Conservation (phyloP, 2,113 vertebrate species). For the Garra rufa region DNA sequence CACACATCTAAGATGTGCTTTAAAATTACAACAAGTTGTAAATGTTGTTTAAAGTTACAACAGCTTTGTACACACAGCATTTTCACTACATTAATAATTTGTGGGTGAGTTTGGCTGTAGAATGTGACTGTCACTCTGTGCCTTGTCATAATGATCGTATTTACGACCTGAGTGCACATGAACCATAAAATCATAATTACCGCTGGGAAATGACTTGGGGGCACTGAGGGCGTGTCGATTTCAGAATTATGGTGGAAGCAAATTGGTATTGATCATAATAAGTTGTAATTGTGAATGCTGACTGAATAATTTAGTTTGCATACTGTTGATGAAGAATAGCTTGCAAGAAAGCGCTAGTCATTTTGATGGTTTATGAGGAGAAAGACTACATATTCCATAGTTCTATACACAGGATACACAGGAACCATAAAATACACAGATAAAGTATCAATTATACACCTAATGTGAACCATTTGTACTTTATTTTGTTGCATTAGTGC, state of each 20-base stretch:
- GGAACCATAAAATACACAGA: not conserved
- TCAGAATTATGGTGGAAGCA: not conserved
- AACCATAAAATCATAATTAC: conserved; percentile 13
- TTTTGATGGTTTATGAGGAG: not conserved
- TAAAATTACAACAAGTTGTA: not conserved
- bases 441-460: not conserved
- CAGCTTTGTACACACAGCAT: not conserved
- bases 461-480: not conserved
- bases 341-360: not conserved
- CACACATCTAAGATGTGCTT: not conserved
- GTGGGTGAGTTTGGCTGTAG: not conserved
- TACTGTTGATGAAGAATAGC: not conserved
- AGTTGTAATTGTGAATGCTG: not conserved
- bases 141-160: not conserved
- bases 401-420: not conserved
- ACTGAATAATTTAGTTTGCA: not conserved
- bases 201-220: not conserved
- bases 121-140: not conserved
- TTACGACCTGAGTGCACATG: not conserved
- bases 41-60: not conserved
- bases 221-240: not conserved
- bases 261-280: not conserved
- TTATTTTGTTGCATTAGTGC: not conserved
- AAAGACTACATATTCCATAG: not conserved
- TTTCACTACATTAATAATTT: not conserved